Evolutionary conservation across 2,113 vertebrate genomes (phyloP).

Genomic region (Pseudonaja textilis): DNA sequence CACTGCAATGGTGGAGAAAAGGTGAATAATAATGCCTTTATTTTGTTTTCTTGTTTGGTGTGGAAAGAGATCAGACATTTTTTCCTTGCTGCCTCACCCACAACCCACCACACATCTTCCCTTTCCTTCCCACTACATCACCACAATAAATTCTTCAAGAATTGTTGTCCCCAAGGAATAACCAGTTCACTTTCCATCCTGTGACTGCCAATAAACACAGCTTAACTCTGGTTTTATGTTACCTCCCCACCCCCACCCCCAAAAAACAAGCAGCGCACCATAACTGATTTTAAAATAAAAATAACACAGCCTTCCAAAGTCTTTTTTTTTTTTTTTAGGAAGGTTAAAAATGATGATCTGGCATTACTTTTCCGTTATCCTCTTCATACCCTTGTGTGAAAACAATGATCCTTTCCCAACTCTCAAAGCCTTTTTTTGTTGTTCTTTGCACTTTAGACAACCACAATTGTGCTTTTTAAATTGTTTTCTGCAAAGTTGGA

Average conservation of each 20-base stretch:
- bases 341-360: constrained; percentile 44
- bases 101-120: too few species aligned
- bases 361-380: constrained; percentile 33
- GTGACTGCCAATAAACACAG: constrained; percentile 25
- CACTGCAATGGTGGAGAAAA: neutral
- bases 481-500: neutral
- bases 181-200: neutral
- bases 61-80: constrained; percentile 9
- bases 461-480: neutral
- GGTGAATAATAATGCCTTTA: neutral
- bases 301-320: constrained; percentile 37
- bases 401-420: neutral
- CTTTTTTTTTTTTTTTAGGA: constrained; percentile 41
- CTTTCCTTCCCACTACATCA: constrained; percentile 6
- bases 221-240: constrained; percentile 20
- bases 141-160: neutral
- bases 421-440: neutral
- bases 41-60: neutral
- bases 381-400: constrained; percentile 28
- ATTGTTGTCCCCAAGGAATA: neutral
- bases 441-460: neutral
- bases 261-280: constrained; percentile 37
- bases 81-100: neutral
- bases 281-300: constrained; percentile 65
- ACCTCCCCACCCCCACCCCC: neutral